Percentiles rank a stretch among this genome's conserved stretches.
Conservation (phyloP, 2,113 vertebrate genomes). For the Argyrosomus japonicus region DNA sequence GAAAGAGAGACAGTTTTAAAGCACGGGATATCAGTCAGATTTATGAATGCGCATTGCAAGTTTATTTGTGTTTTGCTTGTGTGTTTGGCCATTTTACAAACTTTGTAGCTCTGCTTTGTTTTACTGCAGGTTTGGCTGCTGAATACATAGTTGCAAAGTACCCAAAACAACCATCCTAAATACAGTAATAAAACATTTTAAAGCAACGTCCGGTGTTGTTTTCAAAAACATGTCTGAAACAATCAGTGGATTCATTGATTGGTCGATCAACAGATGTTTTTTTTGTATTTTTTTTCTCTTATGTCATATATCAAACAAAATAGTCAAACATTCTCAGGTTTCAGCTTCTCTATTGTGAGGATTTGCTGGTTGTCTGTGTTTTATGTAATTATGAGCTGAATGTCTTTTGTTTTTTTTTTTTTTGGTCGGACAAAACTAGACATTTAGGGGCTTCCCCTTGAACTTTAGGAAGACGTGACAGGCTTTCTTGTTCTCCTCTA, state of each 20-base stretch:
- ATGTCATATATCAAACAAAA: not conserved
- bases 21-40: not conserved
- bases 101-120: not conserved
- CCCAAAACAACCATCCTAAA: too few relatives aligned
- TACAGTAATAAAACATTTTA: not conserved
- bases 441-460: not conserved
- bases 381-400: not conserved
- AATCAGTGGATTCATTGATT: not conserved
- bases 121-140: not conserved
- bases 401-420: not conserved
- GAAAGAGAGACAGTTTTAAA: not conserved
- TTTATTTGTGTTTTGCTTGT: conserved; percentile 8
- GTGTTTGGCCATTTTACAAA: not conserved
- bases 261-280: not conserved
- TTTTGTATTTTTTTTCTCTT: too few relatives aligned
- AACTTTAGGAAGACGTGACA: too few relatives aligned
- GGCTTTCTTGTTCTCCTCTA: too few relatives aligned
- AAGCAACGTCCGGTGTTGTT: too few relatives aligned
- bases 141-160: too few relatives aligned
- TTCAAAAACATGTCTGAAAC: not conserved
- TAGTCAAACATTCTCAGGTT: not conserved
- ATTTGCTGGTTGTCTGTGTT: not conserved
- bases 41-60: not conserved
- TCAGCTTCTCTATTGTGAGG: not conserved
- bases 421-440: not conserved